Evolutionary conservation across 2,797 vertebrate species (phyloP).

Genomic region (Gallinago nigripennis): DNA sequence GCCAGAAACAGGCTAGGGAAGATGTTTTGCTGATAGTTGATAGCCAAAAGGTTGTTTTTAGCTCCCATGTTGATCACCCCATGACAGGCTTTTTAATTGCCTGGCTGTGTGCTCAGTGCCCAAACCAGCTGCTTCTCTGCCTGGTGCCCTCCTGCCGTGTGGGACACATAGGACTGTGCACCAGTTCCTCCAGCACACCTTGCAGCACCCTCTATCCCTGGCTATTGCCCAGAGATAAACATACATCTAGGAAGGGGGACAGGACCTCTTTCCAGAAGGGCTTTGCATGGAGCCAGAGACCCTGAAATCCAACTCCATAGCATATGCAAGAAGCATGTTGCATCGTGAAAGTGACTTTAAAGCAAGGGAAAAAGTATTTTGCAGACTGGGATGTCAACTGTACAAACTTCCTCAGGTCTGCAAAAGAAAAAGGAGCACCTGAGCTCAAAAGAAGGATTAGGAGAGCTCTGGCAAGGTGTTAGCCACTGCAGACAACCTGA

Average conservation of each 20-base stretch:
- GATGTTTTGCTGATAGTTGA: background rate
- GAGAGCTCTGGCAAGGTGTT: background rate
- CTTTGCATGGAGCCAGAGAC: background rate
- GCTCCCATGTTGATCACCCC: background rate
- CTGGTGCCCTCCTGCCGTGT: accelerated
- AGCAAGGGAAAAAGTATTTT: background rate
- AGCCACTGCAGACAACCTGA: background rate
- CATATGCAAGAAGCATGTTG: background rate
- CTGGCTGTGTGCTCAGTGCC: background rate
- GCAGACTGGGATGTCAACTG: background rate
- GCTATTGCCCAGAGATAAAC: background rate
- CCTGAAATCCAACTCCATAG: background rate
- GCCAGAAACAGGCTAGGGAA: background rate
- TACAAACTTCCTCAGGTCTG: background rate
- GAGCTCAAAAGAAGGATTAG: background rate
- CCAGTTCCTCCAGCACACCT: background rate
- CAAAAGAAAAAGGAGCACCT: background rate
- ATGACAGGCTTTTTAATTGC: background rate
- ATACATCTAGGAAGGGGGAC: background rate
- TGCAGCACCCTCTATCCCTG: background rate
- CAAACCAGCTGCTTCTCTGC: background rate
- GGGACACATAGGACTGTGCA: background rate
- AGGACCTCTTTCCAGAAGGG: background rate
- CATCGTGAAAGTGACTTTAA: background rate
- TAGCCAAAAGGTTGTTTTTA: background rate